Base-by-base conservation (phyloP, 1,140 invertebrate species). In the Pararge aegeria region DNA sequence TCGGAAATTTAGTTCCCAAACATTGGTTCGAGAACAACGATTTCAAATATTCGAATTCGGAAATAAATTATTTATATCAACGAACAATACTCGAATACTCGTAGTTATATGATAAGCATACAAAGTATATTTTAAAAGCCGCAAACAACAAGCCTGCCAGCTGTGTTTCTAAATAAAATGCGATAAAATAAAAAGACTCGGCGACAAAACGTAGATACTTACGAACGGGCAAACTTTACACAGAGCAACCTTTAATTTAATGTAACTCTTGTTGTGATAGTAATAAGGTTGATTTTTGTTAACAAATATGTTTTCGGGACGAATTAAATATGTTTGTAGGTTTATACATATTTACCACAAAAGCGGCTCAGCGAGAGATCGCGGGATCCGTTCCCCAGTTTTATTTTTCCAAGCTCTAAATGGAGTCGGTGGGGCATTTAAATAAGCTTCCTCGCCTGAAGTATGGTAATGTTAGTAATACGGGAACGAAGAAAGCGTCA, bases 321-420 rank as follows among this genome's bases (percentile, higher is more conserved):
- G 50, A 54, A 68, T 27, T 29, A 57, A 37, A 58, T 72, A 81
- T 55, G 54, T 75, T 80, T 61, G 76, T 72, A 66, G 75, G 75
- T 83, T 83, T 88, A 88, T 87, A 89, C 87, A 89, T 89, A 89
- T 89, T 89, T 89, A 87, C 84, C 87, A 82, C 84, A 87, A 87
- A 88, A 89, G 78, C 87, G 87, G 87, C 84, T 89, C 83, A 80
- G 73, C 73, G 81, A 77, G 78, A 85, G 81, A 85, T 85, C 83
- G 78, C 79, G 73, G 81, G 83, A 87, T 86, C 86, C 77, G 78
- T 84, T 80, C 83, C 70, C 76, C 70, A 71, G 82, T 89, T 89
- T 89, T 87, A 87, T 89, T 89, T 89, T 89, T 84, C 83, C 87
- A 87, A 89, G 82, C 83, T 87, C 84, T 89, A 89, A 89, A 87